Conservation (phyloP, 2,113 vertebrate species). For the Xiphias gladius region DNA sequence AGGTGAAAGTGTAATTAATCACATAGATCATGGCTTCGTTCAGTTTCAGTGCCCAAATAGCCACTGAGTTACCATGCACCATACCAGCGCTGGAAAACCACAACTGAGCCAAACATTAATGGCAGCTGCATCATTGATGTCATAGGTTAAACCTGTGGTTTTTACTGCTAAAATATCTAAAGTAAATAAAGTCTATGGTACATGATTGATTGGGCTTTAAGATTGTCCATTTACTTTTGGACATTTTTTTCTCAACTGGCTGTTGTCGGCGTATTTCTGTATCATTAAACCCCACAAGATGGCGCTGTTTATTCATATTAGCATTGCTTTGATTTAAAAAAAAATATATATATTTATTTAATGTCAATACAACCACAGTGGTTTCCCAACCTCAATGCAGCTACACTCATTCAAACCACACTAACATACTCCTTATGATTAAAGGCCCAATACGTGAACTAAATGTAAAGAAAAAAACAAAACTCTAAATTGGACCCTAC, state of each 20-base stretch:
- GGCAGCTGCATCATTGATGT: background rate
- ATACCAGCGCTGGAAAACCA: too few species aligned
- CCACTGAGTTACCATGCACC: too few species aligned
- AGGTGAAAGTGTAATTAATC: background rate
- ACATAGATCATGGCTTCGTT: background rate
- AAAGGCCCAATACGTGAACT: background rate
- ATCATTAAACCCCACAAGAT: slow-evolving; percentile 61
- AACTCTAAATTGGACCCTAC: background rate
- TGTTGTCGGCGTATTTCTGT: background rate
- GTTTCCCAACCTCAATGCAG: background rate
- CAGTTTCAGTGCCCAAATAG: background rate
- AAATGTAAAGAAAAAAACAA: background rate
- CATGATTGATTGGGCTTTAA: background rate
- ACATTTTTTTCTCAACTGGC: background rate
- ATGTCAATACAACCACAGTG: background rate
- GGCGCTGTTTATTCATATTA: slow-evolving; percentile 53
- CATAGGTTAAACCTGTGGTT: background rate
- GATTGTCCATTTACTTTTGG: background rate
- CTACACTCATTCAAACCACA: background rate
- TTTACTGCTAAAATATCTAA: background rate
- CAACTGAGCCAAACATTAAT: too few species aligned
- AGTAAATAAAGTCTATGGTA: background rate
- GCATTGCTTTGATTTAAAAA: background rate
- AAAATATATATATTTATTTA: too few species aligned
- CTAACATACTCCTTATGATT: background rate